Evolutionary conservation across 1,140 invertebrate species (phyloP).

Genomic region (Neodiprion pinetum): DNA sequence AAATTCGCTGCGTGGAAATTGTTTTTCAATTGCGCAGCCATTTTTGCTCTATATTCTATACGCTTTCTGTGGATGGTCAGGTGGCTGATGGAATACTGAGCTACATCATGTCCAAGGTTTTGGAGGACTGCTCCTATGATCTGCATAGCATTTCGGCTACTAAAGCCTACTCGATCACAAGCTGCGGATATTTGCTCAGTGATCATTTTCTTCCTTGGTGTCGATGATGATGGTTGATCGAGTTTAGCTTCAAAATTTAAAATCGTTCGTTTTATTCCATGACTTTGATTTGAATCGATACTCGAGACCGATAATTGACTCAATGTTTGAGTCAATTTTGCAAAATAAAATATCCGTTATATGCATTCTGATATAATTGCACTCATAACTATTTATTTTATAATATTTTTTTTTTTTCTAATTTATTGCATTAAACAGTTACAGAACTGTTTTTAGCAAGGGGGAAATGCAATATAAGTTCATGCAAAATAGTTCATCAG

Average conservation of each 20-base stretch:
- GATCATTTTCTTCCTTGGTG: conserved; percentile 9
- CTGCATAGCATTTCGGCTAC: background rate
- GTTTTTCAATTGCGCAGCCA: conserved; percentile 10
- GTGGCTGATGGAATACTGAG: background rate
- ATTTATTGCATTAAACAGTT: no score
- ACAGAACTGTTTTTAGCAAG: no score
- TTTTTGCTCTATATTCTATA: conserved; percentile 10
- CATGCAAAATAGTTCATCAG: no score
- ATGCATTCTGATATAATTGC: no score
- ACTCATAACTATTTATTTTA: no score
- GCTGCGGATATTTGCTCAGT: conserved; percentile 1
- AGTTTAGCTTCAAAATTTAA: conserved; percentile 14
- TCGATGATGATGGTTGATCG: background rate
- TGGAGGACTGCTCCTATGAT: background rate
- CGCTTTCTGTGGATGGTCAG: background rate
- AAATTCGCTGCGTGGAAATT: background rate
- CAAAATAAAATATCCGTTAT: background rate
- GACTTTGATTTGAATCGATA: conserved; percentile 9
- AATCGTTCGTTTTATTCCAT: conserved; percentile 5
- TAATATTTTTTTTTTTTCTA: no score
- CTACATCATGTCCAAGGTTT: conserved; percentile 3
- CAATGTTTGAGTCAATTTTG: conserved; percentile 16
- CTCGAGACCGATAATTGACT: conserved; percentile 13
- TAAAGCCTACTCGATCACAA: background rate
- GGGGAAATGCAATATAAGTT: no score